Evolutionary conservation across 2,113 vertebrate genomes (phyloP).

Genomic region (Calyptomena viridis): DNA sequence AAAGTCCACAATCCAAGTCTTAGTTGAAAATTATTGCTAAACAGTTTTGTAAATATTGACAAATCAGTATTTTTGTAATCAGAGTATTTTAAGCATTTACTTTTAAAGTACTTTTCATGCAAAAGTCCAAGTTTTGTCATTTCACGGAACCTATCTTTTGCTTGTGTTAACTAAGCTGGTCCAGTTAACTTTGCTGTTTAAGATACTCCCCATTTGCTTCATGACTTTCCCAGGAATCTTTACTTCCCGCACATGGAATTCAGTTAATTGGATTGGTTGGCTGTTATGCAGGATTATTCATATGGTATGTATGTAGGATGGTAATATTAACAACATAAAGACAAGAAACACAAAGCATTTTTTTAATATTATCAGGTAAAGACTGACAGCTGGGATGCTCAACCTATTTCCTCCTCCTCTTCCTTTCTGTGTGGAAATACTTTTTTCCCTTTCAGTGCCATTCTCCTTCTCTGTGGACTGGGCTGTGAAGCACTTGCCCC

Average conservation of each 20-base stretch:
- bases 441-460: background rate
- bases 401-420: background rate
- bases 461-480: background rate
- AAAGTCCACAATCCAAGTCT: background rate
- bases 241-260: fast-evolving
- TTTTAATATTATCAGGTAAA: background rate
- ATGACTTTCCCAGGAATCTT: background rate
- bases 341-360: background rate
- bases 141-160: background rate
- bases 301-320: fast-evolving
- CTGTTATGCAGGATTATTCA: background rate
- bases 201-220: background rate
- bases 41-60: background rate
- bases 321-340: background rate
- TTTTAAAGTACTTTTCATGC: background rate
- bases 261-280: background rate
- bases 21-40: background rate
- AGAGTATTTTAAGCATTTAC: background rate
- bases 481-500: background rate
- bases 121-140: background rate
- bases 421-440: background rate
- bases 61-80: background rate
- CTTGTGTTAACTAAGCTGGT: background rate
- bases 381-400: background rate
- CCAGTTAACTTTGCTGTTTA: background rate